Percentiles rank a stretch among this genome's conserved stretches.
phyloP scores from a whole-genome alignment of 2,797 vertebrate genomes.

The Amblyraja radiata region DNA sequence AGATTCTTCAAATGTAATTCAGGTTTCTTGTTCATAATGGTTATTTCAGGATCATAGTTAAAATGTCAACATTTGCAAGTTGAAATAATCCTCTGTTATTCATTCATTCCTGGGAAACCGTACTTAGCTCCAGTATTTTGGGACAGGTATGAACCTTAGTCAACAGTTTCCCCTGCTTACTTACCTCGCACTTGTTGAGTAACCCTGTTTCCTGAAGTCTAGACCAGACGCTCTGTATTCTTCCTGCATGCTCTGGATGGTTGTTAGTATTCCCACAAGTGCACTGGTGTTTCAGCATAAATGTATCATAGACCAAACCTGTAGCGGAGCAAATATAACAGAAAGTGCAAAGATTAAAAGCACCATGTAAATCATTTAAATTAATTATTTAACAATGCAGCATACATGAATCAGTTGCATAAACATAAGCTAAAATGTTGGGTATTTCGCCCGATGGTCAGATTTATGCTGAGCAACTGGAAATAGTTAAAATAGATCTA shows the following conservation, averaged over 20 bases:
- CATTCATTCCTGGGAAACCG: constrained; percentile 27
- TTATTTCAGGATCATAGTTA: constrained; percentile 10
- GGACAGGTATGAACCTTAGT: not conserved
- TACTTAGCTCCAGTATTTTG: constrained; percentile 18
- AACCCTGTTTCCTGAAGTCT: constrained; percentile 89
- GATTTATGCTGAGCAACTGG: not conserved
- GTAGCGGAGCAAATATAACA: constrained; percentile 19
- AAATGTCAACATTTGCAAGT: not conserved
- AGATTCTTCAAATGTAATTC: constrained; percentile 1
- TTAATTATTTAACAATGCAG: constrained; percentile 1
- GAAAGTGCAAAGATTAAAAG: not conserved
- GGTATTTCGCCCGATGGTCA: too few relatives aligned
- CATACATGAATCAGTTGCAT: not conserved
- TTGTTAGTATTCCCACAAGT: constrained; percentile 87
- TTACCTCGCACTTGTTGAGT: constrained; percentile 84
- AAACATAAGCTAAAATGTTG: not conserved
- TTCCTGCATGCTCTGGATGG: constrained; percentile 89
- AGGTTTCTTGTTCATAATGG: not conserved
- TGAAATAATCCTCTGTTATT: constrained; percentile 26
- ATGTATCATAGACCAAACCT: constrained; percentile 89
- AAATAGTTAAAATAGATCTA: not conserved
- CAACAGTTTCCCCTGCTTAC: constrained; percentile 35
- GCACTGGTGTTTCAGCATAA: constrained; percentile 97
- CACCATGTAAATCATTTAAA: not conserved
- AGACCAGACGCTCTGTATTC: constrained; percentile 96